These are phyloP conservation scores for Platynereis dumerilii DNA, from an alignment of 2,888 invertebrate genomes.

Conservation along the genomic window DNA sequence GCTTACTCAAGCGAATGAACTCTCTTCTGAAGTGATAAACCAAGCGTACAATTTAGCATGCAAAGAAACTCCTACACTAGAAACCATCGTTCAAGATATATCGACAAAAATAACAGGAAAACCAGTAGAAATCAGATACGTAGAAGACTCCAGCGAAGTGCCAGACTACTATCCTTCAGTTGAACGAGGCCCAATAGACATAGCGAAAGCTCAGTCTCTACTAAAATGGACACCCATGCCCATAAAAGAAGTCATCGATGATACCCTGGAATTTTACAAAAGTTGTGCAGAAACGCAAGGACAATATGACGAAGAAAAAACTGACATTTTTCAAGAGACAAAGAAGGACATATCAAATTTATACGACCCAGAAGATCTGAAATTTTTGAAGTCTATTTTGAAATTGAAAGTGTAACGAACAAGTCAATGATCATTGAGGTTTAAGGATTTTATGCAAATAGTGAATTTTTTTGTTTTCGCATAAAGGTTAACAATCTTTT, in stretches of 20 bases:
- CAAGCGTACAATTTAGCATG: conserved; percentile 62
- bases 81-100: conserved; percentile 46
- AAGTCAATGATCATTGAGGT: too few species aligned
- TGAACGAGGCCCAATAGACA: conserved; percentile 58
- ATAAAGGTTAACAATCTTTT: too few species aligned
- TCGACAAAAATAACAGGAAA: too few species aligned
- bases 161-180: conserved; percentile 63
- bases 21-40: conserved; percentile 35
- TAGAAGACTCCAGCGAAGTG: conserved; percentile 30
- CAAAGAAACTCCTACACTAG: conserved; percentile 52
- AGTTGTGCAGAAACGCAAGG: conserved; percentile 30
- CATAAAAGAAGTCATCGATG: conserved; percentile 30
- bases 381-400: not conserved
- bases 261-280: conserved; percentile 65
- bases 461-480: too few species aligned
- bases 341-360: conserved; percentile 2
- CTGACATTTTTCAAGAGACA: not conserved
- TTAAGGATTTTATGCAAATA: too few species aligned
- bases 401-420: too few species aligned
- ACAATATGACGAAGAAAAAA: conserved; percentile 9
- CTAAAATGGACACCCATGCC: conserved; percentile 59
- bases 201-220: conserved; percentile 51
- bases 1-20: not conserved
- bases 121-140: conserved; percentile 8
- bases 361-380: not conserved